Conservation (phyloP, 2,888 invertebrate genomes). For the Octodonta nipae region DNA sequence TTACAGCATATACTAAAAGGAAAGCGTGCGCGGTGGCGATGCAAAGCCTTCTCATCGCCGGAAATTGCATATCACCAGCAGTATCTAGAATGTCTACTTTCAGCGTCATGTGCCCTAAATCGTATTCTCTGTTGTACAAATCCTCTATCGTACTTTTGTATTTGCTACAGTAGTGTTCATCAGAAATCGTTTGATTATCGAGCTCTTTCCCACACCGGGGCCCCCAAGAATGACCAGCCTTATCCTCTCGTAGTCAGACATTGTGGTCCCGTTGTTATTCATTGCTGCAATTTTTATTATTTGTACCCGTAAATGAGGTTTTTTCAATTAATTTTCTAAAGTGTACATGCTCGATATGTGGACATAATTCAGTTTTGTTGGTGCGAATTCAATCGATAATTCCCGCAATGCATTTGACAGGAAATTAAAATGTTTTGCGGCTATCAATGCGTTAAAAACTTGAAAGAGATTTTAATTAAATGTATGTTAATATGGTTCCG, state of each 20-base stretch:
- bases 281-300: constrained; percentile 12
- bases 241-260: constrained; percentile 65
- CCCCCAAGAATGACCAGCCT: constrained; percentile 74
- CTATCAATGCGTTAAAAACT: too few species aligned
- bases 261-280: constrained; percentile 37
- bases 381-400: too few species aligned
- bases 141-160: constrained; percentile 82
- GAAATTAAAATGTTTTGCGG: too few species aligned
- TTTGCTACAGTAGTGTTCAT: constrained; percentile 67
- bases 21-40: constrained; percentile 82
- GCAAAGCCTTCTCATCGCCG: constrained; percentile 76
- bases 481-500: too few species aligned
- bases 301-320: too few species aligned
- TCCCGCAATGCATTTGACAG: too few species aligned
- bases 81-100: constrained; percentile 73
- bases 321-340: too few species aligned
- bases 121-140: constrained; percentile 72
- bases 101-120: constrained; percentile 58
- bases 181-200: constrained; percentile 67
- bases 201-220: constrained; percentile 72
- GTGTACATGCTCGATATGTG: too few species aligned
- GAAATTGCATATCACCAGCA: constrained; percentile 76
- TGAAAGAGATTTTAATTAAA: too few species aligned
- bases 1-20: constrained; percentile 70
- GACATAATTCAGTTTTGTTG: too few species aligned